Percentiles rank a stretch among this genome's conserved stretches.
Conservation (phyloP, 37 sponge, comb jelly and placozoan species). For the Cladorhizidae sp. region DNA sequence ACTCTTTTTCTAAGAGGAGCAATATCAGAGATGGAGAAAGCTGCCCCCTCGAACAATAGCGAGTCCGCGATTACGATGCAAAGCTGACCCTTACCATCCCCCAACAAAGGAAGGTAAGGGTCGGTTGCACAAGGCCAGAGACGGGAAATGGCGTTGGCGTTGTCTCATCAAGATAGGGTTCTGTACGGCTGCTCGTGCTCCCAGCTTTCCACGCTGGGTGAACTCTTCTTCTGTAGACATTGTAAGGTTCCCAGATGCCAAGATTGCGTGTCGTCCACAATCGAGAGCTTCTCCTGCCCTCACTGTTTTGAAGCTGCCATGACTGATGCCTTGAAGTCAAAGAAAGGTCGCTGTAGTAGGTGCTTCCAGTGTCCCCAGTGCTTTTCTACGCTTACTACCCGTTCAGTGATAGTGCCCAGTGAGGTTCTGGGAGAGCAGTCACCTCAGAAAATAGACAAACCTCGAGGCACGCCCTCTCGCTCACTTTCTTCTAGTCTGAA, state of each 20-base stretch:
- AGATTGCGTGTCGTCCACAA: conserved; percentile 57
- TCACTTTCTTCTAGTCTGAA: background rate
- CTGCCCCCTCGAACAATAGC: no score
- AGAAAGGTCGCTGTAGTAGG: conserved; percentile 54
- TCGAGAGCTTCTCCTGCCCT: conserved; percentile 69
- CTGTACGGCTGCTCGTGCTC: conserved; percentile 66
- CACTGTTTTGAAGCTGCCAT: conserved; percentile 65
- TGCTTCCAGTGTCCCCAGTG: conserved; percentile 78
- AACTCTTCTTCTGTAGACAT: conserved; percentile 68
- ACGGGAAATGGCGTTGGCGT: conserved; percentile 52
- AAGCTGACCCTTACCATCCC: no score
- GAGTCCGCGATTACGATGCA: no score
- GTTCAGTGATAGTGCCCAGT: conserved; percentile 52
- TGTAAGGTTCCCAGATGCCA: conserved; percentile 61
- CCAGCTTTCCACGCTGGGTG: conserved; percentile 24
- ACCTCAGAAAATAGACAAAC: conserved; percentile 16
- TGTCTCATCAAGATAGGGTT: conserved; percentile 28
- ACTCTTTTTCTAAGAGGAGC: no score
- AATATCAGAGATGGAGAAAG: no score
- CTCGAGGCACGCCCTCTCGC: background rate
- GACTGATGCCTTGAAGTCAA: conserved; percentile 26
- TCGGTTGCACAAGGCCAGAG: no score
- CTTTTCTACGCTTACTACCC: conserved; percentile 41
- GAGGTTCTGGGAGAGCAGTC: conserved; percentile 48
- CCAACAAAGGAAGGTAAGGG: no score